Evolutionary conservation across 2,797 vertebrate species (phyloP).

Genomic region (Cygnus olor): DNA sequence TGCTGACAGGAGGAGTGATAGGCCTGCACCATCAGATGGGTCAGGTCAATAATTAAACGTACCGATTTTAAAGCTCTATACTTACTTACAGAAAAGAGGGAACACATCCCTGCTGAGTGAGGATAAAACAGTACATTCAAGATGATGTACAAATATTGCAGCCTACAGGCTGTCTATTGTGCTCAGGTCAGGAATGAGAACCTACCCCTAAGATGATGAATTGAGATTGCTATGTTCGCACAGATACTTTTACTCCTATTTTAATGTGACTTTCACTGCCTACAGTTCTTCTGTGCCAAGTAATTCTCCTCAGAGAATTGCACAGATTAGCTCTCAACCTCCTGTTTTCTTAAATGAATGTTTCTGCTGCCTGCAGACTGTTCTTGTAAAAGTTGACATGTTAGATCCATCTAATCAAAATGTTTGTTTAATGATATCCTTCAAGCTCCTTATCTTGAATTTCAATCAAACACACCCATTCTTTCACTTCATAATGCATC

Average conservation of each 20-base stretch:
- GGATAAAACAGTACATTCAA: background rate
- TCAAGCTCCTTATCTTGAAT: background rate
- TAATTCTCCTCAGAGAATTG: conserved; percentile 1
- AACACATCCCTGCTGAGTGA: rapidly evolving
- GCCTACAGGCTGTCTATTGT: background rate
- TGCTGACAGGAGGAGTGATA: background rate
- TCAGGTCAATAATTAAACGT: background rate
- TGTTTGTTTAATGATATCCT: conserved; percentile 8
- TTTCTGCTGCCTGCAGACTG: background rate
- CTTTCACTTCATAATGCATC: background rate
- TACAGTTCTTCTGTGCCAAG: background rate
- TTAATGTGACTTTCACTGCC: background rate
- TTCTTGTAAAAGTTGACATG: background rate
- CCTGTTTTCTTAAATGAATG: background rate
- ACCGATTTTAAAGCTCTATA: background rate
- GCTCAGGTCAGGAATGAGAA: background rate
- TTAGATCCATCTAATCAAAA: conserved; percentile 18
- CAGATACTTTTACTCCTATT: background rate
- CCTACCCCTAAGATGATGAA: background rate
- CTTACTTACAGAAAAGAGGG: background rate
- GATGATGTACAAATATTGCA: background rate
- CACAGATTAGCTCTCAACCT: background rate
- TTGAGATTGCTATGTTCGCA: background rate
- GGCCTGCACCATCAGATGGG: background rate
- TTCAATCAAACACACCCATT: background rate